Evolutionary conservation across 2,888 invertebrate genomes (phyloP).

Genomic region (Aporophyla nigra): DNA sequence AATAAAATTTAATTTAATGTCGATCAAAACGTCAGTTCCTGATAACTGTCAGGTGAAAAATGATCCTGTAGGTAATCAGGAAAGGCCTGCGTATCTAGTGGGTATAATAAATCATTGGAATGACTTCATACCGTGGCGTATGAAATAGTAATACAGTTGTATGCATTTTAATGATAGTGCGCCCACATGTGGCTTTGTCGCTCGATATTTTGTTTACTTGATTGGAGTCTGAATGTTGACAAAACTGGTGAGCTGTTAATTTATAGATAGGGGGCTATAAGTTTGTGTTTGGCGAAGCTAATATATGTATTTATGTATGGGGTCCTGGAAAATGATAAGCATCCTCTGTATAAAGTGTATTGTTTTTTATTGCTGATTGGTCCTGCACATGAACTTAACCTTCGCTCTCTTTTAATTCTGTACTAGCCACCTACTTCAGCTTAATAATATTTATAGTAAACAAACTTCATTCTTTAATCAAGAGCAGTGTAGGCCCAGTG

Average conservation of each 20-base stretch:
- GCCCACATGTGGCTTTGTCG: constrained; percentile 55
- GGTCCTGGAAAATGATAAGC: neutral
- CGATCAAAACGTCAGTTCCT: constrained; percentile 73
- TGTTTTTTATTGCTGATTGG: neutral
- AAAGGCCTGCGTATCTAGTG: constrained; percentile 37
- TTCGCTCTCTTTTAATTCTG: neutral
- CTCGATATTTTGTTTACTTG: constrained; percentile 54
- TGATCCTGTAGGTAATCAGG: constrained; percentile 61
- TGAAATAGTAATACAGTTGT: constrained; percentile 48
- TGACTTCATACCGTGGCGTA: constrained; percentile 50
- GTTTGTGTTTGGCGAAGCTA: constrained; percentile 28
- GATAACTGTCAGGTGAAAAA: constrained; percentile 73
- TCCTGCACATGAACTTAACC: neutral
- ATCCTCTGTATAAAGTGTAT: neutral
- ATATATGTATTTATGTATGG: constrained; percentile 3
- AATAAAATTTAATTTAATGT: constrained; percentile 76
- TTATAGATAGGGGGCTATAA: constrained; percentile 52
- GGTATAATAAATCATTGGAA: constrained; percentile 64
- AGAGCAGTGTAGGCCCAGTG: no score
- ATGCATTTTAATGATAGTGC: constrained; percentile 57
- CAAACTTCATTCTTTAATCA: neutral
- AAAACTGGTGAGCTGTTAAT: constrained; percentile 49
- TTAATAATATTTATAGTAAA: neutral
- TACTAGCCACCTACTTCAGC: neutral
- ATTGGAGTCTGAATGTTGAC: constrained; percentile 52